Conservation (phyloP, 2,888 invertebrate species). For the Nasonovia ribisnigri region DNA sequence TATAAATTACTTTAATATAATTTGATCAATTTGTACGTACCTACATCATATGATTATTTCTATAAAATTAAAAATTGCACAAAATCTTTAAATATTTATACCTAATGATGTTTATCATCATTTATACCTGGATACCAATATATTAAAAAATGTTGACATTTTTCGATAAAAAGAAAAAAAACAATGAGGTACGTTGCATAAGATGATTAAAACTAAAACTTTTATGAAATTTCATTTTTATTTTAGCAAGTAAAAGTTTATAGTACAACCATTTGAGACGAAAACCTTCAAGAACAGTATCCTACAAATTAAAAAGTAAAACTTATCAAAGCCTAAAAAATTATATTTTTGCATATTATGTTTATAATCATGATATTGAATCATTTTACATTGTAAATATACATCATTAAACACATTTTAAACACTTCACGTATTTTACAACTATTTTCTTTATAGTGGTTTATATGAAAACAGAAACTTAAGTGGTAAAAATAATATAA, state of each 20-base stretch:
- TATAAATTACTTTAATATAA: background rate
- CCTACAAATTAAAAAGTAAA: constrained; percentile 15
- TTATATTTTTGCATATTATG: background rate
- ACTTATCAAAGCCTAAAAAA: constrained; percentile 2
- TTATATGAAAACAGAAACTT: background rate
- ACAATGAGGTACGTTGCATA: background rate
- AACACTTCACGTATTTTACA: background rate
- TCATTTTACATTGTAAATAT: background rate
- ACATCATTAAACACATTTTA: background rate
- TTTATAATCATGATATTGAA: background rate
- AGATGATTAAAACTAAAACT: background rate
- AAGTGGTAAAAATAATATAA: background rate
- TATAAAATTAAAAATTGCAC: background rate
- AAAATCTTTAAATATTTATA: too few species aligned
- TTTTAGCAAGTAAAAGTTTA: background rate
- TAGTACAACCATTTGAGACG: background rate
- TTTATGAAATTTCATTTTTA: background rate
- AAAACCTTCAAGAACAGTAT: constrained; percentile 25
- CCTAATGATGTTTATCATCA: too few species aligned
- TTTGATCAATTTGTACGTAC: background rate
- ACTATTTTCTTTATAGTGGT: background rate
- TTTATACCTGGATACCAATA: too few species aligned
- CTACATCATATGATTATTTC: background rate
- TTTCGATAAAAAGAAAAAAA: background rate
- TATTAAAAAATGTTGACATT: too few species aligned